Evolutionary conservation across 2,888 invertebrate genomes (phyloP).

Genomic region (Rhagium mordax): DNA sequence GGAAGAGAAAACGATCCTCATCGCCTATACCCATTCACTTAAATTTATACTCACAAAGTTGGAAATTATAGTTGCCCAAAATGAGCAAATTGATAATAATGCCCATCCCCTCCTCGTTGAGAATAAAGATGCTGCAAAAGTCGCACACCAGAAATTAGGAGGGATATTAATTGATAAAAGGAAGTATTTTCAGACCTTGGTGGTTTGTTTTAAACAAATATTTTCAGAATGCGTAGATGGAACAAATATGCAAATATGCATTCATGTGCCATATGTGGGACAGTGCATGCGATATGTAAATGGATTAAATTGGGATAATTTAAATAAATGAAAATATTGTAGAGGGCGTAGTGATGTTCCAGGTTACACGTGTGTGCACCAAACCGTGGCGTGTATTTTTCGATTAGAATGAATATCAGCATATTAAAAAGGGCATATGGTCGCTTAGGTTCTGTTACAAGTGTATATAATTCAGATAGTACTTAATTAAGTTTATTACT

Average conservation of each 20-base stretch:
- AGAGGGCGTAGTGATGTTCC: conserved; percentile 63
- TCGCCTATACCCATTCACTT: too few species aligned
- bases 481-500: conserved; percentile 47
- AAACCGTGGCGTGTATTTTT: conserved; percentile 61
- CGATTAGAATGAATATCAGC: conserved; percentile 63
- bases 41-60: too few species aligned
- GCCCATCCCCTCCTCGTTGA: too few species aligned
- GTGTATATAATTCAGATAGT: conserved; percentile 46
- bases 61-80: too few species aligned
- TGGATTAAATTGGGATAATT: conserved; percentile 63
- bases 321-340: conserved; percentile 65
- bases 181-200: too few species aligned
- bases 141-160: too few species aligned
- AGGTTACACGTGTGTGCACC: conserved; percentile 63
- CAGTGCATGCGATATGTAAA: conserved; percentile 66
- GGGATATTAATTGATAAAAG: too few species aligned
- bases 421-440: conserved; percentile 64
- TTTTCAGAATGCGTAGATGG: conserved; percentile 15
- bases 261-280: conserved; percentile 62
- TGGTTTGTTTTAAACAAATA: too few species aligned
- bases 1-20: too few species aligned
- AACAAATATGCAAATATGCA: conserved; percentile 54
- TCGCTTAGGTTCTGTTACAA: conserved; percentile 46
- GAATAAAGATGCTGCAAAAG: too few species aligned
- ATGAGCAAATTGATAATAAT: too few species aligned